Conservation (phyloP, 35 echinoderm and acorn worm species). For the Nesometra sesokonis region DNA sequence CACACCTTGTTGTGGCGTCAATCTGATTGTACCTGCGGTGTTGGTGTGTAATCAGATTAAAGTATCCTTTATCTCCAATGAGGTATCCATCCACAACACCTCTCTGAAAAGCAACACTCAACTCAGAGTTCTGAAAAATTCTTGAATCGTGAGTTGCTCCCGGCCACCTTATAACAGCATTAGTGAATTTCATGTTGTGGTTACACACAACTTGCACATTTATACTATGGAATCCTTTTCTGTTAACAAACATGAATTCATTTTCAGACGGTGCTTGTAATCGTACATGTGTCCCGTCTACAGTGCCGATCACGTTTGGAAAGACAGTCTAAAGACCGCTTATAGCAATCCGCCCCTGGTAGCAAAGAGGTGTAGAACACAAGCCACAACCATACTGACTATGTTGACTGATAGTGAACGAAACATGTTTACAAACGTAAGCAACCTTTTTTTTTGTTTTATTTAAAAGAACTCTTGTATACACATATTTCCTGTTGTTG, state of each 20-base stretch:
- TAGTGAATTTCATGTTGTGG: background rate
- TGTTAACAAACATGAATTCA: constrained; percentile 1
- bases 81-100: background rate
- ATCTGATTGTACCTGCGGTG: background rate
- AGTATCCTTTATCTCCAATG: background rate
- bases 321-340: background rate
- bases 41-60: background rate
- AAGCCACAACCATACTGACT: too few species aligned
- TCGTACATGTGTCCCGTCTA: constrained; percentile 21
- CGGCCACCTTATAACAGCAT: constrained; percentile 9
- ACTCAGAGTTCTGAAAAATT: background rate
- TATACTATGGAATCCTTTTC: constrained; percentile 2
- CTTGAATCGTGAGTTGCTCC: constrained; percentile 16
- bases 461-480: too few species aligned
- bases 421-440: too few species aligned
- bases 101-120: background rate
- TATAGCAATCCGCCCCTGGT: too few species aligned
- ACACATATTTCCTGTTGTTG: too few species aligned
- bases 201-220: constrained; percentile 19
- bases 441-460: too few species aligned
- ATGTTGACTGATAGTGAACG: too few species aligned
- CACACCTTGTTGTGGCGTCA: background rate
- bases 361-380: too few species aligned
- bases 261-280: background rate
- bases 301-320: constrained; percentile 12